A percentile compares a stretch with the other conserved stretches of the same genome.
Evolutionary conservation across 2,888 invertebrate species (phyloP).

Genomic region (Ophion ventricosus): DNA sequence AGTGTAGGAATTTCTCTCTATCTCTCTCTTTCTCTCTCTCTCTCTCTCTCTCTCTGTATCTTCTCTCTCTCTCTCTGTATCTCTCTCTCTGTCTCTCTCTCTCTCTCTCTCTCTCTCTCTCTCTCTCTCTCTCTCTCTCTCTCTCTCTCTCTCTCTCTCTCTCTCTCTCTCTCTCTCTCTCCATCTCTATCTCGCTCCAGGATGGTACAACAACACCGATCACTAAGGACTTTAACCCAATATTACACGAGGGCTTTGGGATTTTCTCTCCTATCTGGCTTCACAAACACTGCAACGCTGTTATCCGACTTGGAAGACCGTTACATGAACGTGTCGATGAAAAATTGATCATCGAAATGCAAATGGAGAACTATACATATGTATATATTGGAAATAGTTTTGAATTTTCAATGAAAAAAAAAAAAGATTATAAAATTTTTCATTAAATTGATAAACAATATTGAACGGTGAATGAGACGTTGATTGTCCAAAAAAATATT

Average conservation of each 20-base stretch:
- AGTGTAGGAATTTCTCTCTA: conserved; percentile 3
- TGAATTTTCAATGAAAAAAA: background rate
- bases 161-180: background rate
- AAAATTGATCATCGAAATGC: background rate
- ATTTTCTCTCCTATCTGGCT: background rate
- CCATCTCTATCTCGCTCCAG: conserved; percentile 8
- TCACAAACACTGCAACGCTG: background rate
- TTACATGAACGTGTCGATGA: background rate
- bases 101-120: background rate
- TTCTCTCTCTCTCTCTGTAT: background rate
- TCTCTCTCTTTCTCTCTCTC: too few species aligned
- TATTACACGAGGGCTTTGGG: background rate
- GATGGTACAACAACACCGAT: conserved; percentile 3
- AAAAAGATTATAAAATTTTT: background rate
- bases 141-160: conserved; percentile 6
- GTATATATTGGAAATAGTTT: background rate
- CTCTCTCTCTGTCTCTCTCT: conserved; percentile 8
- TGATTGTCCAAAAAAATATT: background rate
- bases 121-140: conserved; percentile 7
- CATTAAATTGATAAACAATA: background rate
- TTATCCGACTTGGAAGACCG: conserved; percentile 49
- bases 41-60: too few species aligned
- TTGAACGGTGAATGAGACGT: background rate
- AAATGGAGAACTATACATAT: background rate
- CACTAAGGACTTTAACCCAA: conserved; percentile 1